Conservation (phyloP, 2,113 vertebrate genomes). For the Chitala chitala region DNA sequence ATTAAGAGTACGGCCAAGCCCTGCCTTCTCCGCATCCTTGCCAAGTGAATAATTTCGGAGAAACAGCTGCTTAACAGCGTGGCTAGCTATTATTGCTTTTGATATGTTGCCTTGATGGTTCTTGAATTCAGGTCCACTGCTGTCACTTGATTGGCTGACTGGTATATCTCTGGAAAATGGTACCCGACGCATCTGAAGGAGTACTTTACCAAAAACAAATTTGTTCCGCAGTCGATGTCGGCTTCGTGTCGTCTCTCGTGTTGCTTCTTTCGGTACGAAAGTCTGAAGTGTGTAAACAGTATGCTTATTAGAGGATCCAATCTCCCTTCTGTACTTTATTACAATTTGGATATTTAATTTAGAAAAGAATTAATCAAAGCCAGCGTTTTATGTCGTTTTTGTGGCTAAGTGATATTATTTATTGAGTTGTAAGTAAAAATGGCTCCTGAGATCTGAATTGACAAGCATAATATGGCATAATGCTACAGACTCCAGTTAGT, state of each 20-base stretch:
- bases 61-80: background rate
- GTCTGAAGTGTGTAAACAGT: too few relatives aligned
- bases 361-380: too few relatives aligned
- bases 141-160: background rate
- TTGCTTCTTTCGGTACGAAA: too few relatives aligned
- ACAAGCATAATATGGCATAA: too few relatives aligned
- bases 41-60: conserved; percentile 1
- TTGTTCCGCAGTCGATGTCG: background rate
- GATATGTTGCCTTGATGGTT: background rate
- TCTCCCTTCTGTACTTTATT: too few relatives aligned
- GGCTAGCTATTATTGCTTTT: background rate
- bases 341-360: too few relatives aligned
- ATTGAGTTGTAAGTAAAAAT: too few relatives aligned
- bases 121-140: background rate
- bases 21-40: background rate
- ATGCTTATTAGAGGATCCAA: too few relatives aligned
- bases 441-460: too few relatives aligned
- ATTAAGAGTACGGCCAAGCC: background rate
- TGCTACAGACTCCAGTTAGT: too few relatives aligned
- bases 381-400: too few relatives aligned
- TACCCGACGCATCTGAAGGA: background rate
- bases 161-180: background rate
- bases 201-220: background rate
- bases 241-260: background rate
- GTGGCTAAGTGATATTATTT: too few relatives aligned